A percentile compares a stretch with the other conserved stretches of the same genome.
Conservation (phyloP, 2,113 vertebrate genomes). For the Elachura formosa region DNA sequence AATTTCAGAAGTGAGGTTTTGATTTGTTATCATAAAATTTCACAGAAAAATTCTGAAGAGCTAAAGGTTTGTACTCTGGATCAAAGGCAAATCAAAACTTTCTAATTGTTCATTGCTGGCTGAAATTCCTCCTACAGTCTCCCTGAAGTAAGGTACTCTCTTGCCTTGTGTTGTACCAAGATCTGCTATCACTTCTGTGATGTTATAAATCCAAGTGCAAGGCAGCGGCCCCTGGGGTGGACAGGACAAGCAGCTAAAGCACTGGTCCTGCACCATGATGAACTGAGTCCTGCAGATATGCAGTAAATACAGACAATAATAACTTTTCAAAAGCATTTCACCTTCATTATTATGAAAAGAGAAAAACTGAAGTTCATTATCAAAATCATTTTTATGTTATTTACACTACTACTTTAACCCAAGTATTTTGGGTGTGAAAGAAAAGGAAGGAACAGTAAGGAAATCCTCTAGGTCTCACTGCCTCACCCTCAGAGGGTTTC, state of each 20-base stretch:
- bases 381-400: not conserved
- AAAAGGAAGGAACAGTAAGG: not conserved
- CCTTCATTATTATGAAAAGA: not conserved
- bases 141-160: not conserved
- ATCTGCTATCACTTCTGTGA: not conserved
- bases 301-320: not conserved
- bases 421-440: not conserved
- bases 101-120: not conserved
- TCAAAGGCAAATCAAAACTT: not conserved
- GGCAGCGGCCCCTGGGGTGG: not conserved
- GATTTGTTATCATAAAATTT: not conserved
- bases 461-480: not conserved
- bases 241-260: not conserved
- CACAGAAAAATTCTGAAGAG: not conserved
- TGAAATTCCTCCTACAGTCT: not conserved
- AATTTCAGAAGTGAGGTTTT: not conserved
- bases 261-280: not conserved
- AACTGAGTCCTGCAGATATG: not conserved
- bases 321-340: not conserved
- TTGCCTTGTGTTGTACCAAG: not conserved
- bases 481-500: not conserved
- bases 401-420: not conserved
- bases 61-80: not conserved
- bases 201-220: not conserved
- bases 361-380: not conserved